phyloP scores from a whole-genome alignment of 2,888 invertebrate genomes.

The Scrobipalpa atriplicella region DNA sequence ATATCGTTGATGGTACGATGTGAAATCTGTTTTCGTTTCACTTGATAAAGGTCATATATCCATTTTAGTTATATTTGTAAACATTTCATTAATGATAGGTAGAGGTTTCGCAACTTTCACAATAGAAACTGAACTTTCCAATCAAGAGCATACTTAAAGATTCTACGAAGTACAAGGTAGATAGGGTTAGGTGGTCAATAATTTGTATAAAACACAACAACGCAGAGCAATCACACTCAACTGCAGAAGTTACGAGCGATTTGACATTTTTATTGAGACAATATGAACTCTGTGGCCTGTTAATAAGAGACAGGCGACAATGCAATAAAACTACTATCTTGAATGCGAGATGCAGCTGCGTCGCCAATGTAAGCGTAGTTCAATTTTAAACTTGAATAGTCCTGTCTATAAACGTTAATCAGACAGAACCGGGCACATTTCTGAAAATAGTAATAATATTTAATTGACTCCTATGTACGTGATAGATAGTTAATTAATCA shows the following conservation, averaged over 20 bases:
- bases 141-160: not conserved
- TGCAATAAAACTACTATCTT: not conserved
- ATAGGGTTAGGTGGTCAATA: not conserved
- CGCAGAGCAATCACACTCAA: not conserved
- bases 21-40: no score
- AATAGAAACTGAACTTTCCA: not conserved
- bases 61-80: no score
- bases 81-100: no score
- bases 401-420: no score
- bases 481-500: no score
- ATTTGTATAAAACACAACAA: conserved; percentile 11
- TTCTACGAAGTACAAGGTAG: not conserved
- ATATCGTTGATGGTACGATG: no score
- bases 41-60: no score
- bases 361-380: not conserved
- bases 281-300: not conserved
- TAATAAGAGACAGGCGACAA: conserved; percentile 1
- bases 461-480: no score
- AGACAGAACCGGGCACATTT: no score
- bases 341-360: not conserved
- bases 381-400: no score
- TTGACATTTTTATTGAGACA: not conserved
- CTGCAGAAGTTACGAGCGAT: conserved; percentile 8
- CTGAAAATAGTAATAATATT: no score
- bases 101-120: no score